A percentile compares a stretch with the other conserved stretches of the same genome.
phyloP scores from a whole-genome alignment of 2,113 vertebrate genomes.

The Murina feae region DNA sequence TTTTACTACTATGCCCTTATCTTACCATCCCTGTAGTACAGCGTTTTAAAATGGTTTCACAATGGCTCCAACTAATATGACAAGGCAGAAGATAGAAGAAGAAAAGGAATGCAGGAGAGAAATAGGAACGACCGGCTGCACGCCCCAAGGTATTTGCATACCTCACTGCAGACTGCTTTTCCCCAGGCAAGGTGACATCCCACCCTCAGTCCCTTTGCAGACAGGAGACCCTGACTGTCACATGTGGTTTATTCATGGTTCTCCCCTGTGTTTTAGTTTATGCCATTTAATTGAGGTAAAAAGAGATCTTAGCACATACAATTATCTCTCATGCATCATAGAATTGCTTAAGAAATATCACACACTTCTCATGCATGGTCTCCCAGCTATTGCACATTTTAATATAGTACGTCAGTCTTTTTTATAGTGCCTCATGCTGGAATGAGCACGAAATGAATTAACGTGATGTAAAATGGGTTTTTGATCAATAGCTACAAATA shows the following conservation, averaged over 20 bases:
- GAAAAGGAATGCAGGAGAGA: not conserved
- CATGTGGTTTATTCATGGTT: not conserved
- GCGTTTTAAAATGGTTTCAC: not conserved
- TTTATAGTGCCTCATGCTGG: not conserved
- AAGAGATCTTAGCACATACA: not conserved
- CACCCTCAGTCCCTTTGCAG: not conserved
- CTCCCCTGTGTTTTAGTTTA: not conserved
- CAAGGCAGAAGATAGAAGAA: not conserved
- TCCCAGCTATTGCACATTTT: not conserved
- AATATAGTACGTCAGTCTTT: not conserved
- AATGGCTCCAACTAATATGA: not conserved
- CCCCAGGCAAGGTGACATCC: not conserved
- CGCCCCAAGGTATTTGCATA: not conserved
- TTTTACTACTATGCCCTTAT: not conserved
- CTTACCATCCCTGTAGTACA: not conserved
- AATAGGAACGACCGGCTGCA: rapidly evolving
- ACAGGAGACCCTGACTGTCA: not conserved
- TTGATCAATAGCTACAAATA: not conserved
- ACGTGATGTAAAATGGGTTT: not conserved
- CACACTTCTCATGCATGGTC: not conserved
- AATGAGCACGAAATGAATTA: not conserved
- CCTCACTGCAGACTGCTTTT: not conserved
- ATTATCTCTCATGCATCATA: not conserved
- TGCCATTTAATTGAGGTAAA: not conserved
- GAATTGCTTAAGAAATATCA: not conserved